Evolutionary conservation across 2,888 invertebrate species (phyloP), one percentile per base, ranked within the genome.

Genomic region (Cotesia congregata): DNA sequence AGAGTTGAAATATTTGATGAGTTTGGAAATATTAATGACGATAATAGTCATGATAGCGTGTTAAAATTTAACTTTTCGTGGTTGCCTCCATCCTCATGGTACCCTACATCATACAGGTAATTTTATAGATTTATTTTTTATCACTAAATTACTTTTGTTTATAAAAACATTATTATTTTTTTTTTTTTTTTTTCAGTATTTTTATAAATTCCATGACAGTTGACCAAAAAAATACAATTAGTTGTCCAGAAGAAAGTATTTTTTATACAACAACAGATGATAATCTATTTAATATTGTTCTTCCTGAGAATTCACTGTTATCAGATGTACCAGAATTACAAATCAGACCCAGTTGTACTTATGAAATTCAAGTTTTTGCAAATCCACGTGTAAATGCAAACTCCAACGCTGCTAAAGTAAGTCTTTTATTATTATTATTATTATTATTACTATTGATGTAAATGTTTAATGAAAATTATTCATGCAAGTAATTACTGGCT

Each of bases 81-180:
- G 88, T 65, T 79, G 6, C 82, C 85, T 41, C 83, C 86, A 4
- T 71, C 77, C 1, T 77, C 40, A 1, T 80, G 75, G 62, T 79
- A 75, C 70, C 86, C 85, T 39, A 81, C 81, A 17, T 87, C 84
- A 1, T 88, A 88, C 74, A 88, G 87, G 88, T 87, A 75, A 69
- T 30, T 38, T 50, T 9, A 12, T 30, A 20, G 6, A 7, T 7
- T 12, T 65, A 30, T 20, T 17, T 62, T 15, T 30, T 72, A 60
- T 30, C 3, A 30, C 30, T 30, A 4, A 30, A 30, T 30, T 30
- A 30, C 1, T 5, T 9, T 17, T 74, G 61, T 17, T 12, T n/a
- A 4, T 41, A 4, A 65, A 73, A 20, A 64, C 12, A 71, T 68
- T 50, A 39, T 70, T n/a, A n/a, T n/a, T n/a, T n/a, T n/a, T n/a